phyloP scores from a whole-genome alignment of 2,888 invertebrate genomes.

The Harpagoxenus sublaevis region DNA sequence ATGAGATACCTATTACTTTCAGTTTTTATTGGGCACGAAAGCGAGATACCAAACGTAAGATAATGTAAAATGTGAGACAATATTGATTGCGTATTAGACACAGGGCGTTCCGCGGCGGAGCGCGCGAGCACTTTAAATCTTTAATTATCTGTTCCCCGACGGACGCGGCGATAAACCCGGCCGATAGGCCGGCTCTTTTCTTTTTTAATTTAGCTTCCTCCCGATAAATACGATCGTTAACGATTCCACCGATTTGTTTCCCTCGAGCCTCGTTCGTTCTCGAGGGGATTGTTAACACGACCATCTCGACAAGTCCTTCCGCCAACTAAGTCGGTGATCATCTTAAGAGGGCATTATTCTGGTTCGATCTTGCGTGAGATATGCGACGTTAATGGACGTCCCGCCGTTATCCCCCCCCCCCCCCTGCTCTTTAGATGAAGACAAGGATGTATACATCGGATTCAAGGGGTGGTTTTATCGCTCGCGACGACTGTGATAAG shows the following conservation, averaged over 20 bases:
- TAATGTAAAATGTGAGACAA: slow-evolving; percentile 42
- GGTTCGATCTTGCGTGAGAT: slow-evolving; percentile 74
- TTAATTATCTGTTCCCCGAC: slow-evolving; percentile 44
- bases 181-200: slow-evolving; percentile 36
- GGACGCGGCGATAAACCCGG: slow-evolving; percentile 9
- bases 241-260: slow-evolving; percentile 45
- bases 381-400: slow-evolving; percentile 65
- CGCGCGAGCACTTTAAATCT: slow-evolving; percentile 38
- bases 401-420: slow-evolving; percentile 45
- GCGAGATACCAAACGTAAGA: slow-evolving; percentile 20
- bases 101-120: not conserved
- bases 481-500: slow-evolving; percentile 43
- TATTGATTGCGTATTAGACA: slow-evolving; percentile 37
- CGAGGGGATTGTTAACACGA: slow-evolving; percentile 60
- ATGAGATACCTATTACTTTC: slow-evolving; percentile 1
- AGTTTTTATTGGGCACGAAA: not conserved
- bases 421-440: slow-evolving; percentile 42
- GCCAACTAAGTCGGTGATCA: slow-evolving; percentile 64
- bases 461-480: slow-evolving; percentile 47
- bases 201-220: slow-evolving; percentile 23
- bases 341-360: slow-evolving; percentile 75
- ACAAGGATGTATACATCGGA: slow-evolving; percentile 55
- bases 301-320: slow-evolving; percentile 60
- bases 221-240: slow-evolving; percentile 50
- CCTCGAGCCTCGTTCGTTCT: not conserved